Evolutionary conservation across 2,113 vertebrate genomes (phyloP), one percentile per base, ranked within the genome.

Genomic region (Salvelinus alpinus): DNA sequence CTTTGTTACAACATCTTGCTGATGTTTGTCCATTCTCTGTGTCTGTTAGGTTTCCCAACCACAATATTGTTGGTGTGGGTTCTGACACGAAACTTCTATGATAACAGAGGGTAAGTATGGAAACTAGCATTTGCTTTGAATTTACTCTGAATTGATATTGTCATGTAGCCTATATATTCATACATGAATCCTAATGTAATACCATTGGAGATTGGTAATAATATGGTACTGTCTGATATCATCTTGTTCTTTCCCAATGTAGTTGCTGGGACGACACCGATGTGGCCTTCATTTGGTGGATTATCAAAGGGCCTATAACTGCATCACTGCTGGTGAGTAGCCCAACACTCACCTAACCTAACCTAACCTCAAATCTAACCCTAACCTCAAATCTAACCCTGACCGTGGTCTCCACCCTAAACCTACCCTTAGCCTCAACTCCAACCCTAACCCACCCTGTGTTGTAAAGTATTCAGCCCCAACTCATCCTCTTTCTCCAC

Each of bases 191-290:
- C 8, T 62, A 62, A 62, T 20, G 59, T 62, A 44, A 44, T 44
- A 62, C 18, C 9, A 5, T 22, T 62, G 59, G 59, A 62, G 59
- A n/a, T 62, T 13, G 59, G n/a, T 44, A 18, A 5, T 24, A 11
- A 62, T 16, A n/a, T n/a, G 1, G 59, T 62, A 5, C 25, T 70
- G 38, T 48, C 14, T 9, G 20, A 47, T 24, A 11, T 44, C 38
- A 22, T 18, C 14, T 72, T 57, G n/a, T 22, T 83, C 72, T 24
- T 78, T 27, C 74, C 76, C 22, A 8, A 62, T 51, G 18, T 60
- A 94, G 93, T 65, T 94, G 93, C 83, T 94, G 93, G 93, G 93
- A 94, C 48, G 93, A 94, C 81, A 93, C 91, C 64, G 92, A 94
- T 18, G 87, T 90, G 80, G 72, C 86, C 44, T 84, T 88, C 44